These are phyloP conservation scores for Lycodopsis pacificus DNA, from an alignment of 2,797 vertebrate species.

Conservation along the genomic window DNA sequence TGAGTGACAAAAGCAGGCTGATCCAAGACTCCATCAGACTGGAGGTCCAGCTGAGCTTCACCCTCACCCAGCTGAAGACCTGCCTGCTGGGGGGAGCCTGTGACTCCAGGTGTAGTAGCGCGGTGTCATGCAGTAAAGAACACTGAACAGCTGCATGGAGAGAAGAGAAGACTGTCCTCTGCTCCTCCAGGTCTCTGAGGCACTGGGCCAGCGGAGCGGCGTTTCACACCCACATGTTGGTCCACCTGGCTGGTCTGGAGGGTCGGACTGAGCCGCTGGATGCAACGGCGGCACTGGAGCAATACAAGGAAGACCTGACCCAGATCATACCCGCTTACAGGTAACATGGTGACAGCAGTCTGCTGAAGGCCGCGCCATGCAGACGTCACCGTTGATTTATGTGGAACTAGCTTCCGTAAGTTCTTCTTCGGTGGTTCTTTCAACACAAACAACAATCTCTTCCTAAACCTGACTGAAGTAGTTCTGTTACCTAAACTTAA, in stretches of 20 bases:
- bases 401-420: too few species aligned
- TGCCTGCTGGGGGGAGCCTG: slow-evolving; percentile 73
- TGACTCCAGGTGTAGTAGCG: slow-evolving; percentile 65
- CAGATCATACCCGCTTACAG: slow-evolving; percentile 76
- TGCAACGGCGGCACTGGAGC: slow-evolving; percentile 70
- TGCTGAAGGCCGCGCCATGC: too few species aligned
- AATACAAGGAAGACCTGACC: slow-evolving; percentile 75
- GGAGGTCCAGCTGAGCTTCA: slow-evolving; percentile 77
- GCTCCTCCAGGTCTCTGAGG: slow-evolving; percentile 68
- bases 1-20: slow-evolving; percentile 64
- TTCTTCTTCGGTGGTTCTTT: too few species aligned
- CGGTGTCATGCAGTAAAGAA: too few species aligned
- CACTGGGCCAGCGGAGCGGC: slow-evolving; percentile 79
- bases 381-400: too few species aligned
- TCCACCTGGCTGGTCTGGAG: slow-evolving; percentile 74
- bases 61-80: slow-evolving; percentile 79
- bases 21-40: slow-evolving; percentile 75
- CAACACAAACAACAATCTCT: too few species aligned
- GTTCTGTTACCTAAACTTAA: too few species aligned
- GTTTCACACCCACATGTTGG: slow-evolving; percentile 80
- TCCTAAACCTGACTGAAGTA: too few species aligned
- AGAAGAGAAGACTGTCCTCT: background rate
- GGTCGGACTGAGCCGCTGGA: slow-evolving; percentile 56
- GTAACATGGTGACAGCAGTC: slow-evolving; percentile 36
- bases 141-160: background rate